Evolutionary conservation across 1,140 invertebrate genomes (phyloP).

Genomic region (Lepidotrigona ventralis): DNA sequence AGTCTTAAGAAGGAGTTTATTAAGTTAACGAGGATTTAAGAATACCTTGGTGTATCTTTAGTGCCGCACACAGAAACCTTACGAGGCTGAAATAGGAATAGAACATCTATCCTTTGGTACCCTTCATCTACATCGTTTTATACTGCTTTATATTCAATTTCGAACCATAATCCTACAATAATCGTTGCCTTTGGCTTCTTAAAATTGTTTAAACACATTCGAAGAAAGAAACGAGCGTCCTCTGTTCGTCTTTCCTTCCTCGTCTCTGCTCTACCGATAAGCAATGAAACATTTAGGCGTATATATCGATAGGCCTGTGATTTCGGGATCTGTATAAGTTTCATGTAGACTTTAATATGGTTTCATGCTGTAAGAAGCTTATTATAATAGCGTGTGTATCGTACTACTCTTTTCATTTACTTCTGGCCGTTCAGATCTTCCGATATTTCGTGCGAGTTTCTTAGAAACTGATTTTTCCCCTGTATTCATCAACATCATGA

Average conservation of each 20-base stretch:
- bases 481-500: not conserved
- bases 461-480: not conserved
- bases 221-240: not conserved
- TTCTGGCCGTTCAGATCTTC: not conserved
- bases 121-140: not conserved
- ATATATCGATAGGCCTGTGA: not conserved
- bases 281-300: not conserved
- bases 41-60: conserved; percentile 77
- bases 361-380: conserved; percentile 49
- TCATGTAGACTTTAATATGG: conserved; percentile 50
- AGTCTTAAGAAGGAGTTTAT: conserved; percentile 76
- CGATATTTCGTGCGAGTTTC: not conserved
- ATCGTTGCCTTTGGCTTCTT: not conserved
- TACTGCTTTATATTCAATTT: not conserved
- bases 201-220: not conserved
- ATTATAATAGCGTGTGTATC: conserved; percentile 36
- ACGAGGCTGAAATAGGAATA: conserved; percentile 55
- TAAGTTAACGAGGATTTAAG: conserved; percentile 76
- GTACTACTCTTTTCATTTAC: not conserved
- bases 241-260: not conserved
- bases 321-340: not conserved
- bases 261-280: no score
- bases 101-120: conserved; percentile 43
- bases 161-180: not conserved
- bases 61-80: conserved; percentile 65